phyloP scores from a whole-genome alignment of 1,140 invertebrate species.

The Saccostrea glomerata region DNA sequence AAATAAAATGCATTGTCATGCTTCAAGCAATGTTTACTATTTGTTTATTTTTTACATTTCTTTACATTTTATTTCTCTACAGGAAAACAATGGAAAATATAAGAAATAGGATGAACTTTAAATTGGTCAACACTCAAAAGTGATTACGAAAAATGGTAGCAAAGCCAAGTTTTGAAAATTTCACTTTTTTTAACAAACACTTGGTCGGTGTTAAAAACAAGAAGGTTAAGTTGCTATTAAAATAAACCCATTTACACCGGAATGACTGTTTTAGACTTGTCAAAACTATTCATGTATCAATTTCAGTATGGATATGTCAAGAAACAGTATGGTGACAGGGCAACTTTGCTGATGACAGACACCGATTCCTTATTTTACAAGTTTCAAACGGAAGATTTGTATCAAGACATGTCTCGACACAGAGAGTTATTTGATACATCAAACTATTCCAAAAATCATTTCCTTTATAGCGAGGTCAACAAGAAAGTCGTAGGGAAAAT shows the following conservation, averaged over 20 bases:
- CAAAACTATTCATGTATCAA: conserved; percentile 40
- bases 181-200: conserved; percentile 43
- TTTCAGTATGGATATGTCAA: conserved; percentile 41
- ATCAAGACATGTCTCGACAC: conserved; percentile 39
- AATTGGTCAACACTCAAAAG: conserved; percentile 29
- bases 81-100: conserved; percentile 41
- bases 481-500: not conserved
- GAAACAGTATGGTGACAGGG: not conserved
- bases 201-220: conserved; percentile 19
- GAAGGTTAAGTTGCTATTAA: conserved; percentile 30
- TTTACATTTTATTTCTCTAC: conserved; percentile 6
- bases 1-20: not conserved
- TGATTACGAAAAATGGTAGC: conserved; percentile 7
- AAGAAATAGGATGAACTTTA: conserved; percentile 32
- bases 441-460: conserved; percentile 41
- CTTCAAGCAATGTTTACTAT: not conserved
- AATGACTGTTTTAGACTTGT: conserved; percentile 11
- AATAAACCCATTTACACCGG: conserved; percentile 46
- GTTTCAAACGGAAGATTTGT: not conserved
- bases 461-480: conserved; percentile 4
- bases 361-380: conserved; percentile 75
- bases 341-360: conserved; percentile 76
- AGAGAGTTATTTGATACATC: conserved; percentile 42
- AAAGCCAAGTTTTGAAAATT: conserved; percentile 44
- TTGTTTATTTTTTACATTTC: not conserved